Evolutionary conservation across 2,888 invertebrate genomes (phyloP).

Genomic region (Sarcophaga subvicina): DNA sequence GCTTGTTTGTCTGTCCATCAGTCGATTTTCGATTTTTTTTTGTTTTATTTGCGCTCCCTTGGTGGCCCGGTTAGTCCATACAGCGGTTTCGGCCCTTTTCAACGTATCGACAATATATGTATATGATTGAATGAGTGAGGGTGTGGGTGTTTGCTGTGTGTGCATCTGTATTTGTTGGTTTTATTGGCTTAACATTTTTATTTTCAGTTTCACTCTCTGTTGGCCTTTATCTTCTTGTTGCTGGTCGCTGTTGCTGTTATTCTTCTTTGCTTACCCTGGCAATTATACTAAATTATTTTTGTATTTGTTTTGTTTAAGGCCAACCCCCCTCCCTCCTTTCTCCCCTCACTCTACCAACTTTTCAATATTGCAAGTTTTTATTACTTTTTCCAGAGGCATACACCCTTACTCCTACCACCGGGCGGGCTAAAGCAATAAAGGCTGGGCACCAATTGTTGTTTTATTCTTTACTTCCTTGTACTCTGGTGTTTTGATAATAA

Average conservation of each 20-base stretch:
- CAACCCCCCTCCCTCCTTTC: constrained; percentile 4
- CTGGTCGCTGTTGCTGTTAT: neutral
- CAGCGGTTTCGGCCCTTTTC: neutral
- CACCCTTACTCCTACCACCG: neutral
- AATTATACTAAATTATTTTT: constrained; percentile 64
- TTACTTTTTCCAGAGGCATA: constrained; percentile 28
- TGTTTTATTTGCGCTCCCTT: neutral
- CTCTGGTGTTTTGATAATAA: constrained; percentile 47
- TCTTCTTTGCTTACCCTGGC: constrained; percentile 43
- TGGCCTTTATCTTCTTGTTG: neutral
- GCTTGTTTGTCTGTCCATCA: neutral
- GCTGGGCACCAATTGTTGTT: constrained; percentile 21
- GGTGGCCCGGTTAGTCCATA: constrained; percentile 22
- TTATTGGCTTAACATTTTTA: constrained; percentile 41
- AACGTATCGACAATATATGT: too few relatives aligned
- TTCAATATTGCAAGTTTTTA: constrained; percentile 57
- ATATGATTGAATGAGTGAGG: too few relatives aligned
- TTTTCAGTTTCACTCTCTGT: neutral
- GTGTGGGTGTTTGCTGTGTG: neutral
- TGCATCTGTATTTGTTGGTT: constrained; percentile 13
- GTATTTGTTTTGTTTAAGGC: constrained; percentile 44
- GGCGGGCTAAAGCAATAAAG: neutral
- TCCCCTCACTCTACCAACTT: neutral
- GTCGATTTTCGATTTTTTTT: neutral
- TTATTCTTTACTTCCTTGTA: neutral